phyloP scores from a whole-genome alignment of 2,113 vertebrate species.

The Elephantulus edwardii region DNA sequence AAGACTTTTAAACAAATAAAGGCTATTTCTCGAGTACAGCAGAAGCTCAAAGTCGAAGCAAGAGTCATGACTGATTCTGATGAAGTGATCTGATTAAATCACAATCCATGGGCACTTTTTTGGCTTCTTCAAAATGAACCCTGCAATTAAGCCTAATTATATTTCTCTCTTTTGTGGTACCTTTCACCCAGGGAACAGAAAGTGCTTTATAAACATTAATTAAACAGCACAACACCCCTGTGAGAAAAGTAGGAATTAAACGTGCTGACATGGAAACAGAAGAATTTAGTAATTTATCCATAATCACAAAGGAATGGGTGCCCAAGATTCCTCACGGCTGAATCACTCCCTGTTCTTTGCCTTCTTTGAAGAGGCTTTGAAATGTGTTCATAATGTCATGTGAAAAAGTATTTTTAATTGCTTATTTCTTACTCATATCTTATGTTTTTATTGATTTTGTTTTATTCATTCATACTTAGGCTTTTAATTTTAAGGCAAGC shows the following conservation, averaged over 20 bases:
- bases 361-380: slow-evolving; percentile 25
- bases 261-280: slow-evolving; percentile 16
- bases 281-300: slow-evolving; percentile 39
- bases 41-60: neutral
- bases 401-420: slow-evolving; percentile 30
- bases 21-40: neutral
- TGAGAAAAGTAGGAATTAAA: slow-evolving; percentile 54
- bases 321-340: neutral
- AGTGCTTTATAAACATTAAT: slow-evolving; percentile 64
- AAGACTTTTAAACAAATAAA: neutral
- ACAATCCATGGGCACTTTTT: slow-evolving; percentile 13
- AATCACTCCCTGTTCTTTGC: slow-evolving; percentile 16
- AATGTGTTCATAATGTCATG: slow-evolving; percentile 32
- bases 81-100: slow-evolving; percentile 35
- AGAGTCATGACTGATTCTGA: slow-evolving; percentile 15
- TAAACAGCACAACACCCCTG: slow-evolving; percentile 62
- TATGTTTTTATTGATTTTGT: neutral
- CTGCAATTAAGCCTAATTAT: slow-evolving; percentile 60
- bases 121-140: slow-evolving; percentile 37
- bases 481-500: neutral
- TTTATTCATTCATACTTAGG: neutral
- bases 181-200: slow-evolving; percentile 66
- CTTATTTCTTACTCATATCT: slow-evolving; percentile 12
- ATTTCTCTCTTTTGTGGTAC: slow-evolving; percentile 36
- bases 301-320: neutral